Conservation (phyloP, 2,888 invertebrate genomes). For the Eubasilissa splendida region DNA sequence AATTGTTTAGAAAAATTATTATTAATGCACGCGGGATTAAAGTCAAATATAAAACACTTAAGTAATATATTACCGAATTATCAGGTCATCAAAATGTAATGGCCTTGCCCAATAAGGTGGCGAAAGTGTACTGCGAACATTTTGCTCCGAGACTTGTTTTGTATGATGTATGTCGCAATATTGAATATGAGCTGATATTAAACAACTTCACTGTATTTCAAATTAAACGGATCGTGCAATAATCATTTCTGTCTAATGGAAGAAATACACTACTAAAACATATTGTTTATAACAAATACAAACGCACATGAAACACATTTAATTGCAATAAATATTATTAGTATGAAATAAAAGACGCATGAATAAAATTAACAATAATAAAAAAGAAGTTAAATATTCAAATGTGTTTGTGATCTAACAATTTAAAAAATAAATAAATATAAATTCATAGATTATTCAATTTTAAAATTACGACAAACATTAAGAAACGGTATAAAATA, state of each 20-base stretch:
- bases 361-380: too few species aligned
- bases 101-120: slow-evolving; percentile 44
- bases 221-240: slow-evolving; percentile 13
- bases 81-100: slow-evolving; percentile 37
- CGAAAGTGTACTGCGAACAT: slow-evolving; percentile 41
- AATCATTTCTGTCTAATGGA: background rate
- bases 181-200: slow-evolving; percentile 32
- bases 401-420: too few species aligned
- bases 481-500: background rate
- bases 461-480: too few species aligned
- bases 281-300: too few species aligned
- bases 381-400: too few species aligned
- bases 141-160: slow-evolving; percentile 38
- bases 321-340: background rate
- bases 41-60: slow-evolving; percentile 15
- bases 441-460: background rate
- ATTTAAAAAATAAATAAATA: background rate
- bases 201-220: slow-evolving; percentile 25
- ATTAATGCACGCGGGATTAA: slow-evolving; percentile 1
- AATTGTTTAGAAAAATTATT: too few species aligned
- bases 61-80: slow-evolving; percentile 31
- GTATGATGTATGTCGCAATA: slow-evolving; percentile 19
- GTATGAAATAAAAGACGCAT: too few species aligned
- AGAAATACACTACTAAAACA: too few species aligned
- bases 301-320: background rate